Conservation (phyloP, 1,140 invertebrate genomes). For the Rhyzopertha dominica region DNA sequence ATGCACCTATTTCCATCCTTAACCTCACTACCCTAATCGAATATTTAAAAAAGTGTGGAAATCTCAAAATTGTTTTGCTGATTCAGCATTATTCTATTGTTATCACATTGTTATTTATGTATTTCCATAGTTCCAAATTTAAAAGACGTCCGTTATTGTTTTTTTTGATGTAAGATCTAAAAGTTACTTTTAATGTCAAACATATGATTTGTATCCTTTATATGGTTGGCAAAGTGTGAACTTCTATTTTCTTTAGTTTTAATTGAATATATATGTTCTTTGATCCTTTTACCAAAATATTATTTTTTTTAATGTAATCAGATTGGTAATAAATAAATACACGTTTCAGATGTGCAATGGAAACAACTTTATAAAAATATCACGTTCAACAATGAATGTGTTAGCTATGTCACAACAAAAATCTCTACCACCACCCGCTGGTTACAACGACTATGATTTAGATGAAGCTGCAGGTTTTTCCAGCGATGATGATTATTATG, state of each 20-base stretch:
- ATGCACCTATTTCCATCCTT: too few species aligned
- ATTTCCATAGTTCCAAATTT: too few species aligned
- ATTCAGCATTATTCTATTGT: too few species aligned
- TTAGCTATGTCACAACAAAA: slow-evolving; percentile 28
- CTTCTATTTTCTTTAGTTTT: too few species aligned
- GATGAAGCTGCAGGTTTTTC: slow-evolving; percentile 40
- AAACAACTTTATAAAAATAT: slow-evolving; percentile 51
- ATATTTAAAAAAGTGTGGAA: too few species aligned
- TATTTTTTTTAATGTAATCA: background rate
- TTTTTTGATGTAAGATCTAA: background rate
- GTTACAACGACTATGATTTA: slow-evolving; percentile 27
- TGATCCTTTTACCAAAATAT: background rate
- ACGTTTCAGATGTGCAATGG: slow-evolving; percentile 53
- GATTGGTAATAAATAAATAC: background rate
- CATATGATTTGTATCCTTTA: too few species aligned
- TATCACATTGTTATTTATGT: too few species aligned
- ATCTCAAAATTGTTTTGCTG: too few species aligned
- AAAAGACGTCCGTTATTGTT: background rate
- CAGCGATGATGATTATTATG: slow-evolving; percentile 37
- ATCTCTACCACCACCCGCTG: slow-evolving; percentile 11
- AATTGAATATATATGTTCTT: too few species aligned
- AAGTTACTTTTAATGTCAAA: too few species aligned
- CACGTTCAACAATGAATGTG: slow-evolving; percentile 46
- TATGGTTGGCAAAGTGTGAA: too few species aligned
- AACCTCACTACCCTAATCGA: too few species aligned